phyloP scores from a whole-genome alignment of 2,113 vertebrate species.

The Edolisoma coerulescens region DNA sequence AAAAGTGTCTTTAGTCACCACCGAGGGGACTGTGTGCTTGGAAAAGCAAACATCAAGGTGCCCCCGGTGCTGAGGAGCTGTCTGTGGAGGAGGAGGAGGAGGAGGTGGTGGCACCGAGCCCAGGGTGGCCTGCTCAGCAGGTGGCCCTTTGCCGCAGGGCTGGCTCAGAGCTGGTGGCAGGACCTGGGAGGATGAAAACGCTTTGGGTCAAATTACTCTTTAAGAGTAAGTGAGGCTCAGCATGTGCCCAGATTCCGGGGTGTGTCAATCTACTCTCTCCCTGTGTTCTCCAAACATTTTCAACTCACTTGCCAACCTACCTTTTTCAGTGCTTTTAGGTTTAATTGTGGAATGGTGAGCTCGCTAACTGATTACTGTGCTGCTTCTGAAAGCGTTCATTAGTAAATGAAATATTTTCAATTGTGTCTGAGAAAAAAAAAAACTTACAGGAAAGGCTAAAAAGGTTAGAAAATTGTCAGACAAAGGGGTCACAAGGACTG shows the following conservation, averaged over 20 bases:
- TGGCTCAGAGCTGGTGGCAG: not conserved
- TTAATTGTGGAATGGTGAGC: not conserved
- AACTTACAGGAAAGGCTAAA: not conserved
- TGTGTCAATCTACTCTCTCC: not conserved
- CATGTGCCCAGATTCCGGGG: not conserved
- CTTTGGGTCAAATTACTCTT: not conserved
- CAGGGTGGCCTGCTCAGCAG: not conserved
- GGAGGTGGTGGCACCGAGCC: fast-evolving
- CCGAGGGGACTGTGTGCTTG: not conserved
- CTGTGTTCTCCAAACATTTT: not conserved
- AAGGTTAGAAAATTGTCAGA: not conserved
- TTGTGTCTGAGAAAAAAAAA: not conserved
- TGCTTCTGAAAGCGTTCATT: not conserved
- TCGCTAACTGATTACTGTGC: not conserved
- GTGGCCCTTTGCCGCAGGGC: not conserved
- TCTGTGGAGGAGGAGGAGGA: not conserved
- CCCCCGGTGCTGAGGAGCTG: not conserved
- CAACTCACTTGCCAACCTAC: not conserved
- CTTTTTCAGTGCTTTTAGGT: not conserved
- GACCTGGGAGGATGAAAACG: not conserved
- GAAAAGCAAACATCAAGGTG: not conserved
- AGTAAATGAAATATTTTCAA: not conserved
- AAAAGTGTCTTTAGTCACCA: not conserved
- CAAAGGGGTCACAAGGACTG: not conserved
- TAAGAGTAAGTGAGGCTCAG: not conserved